phyloP scores from a whole-genome alignment of 2,113 vertebrate genomes.

The Anhinga anhinga region DNA sequence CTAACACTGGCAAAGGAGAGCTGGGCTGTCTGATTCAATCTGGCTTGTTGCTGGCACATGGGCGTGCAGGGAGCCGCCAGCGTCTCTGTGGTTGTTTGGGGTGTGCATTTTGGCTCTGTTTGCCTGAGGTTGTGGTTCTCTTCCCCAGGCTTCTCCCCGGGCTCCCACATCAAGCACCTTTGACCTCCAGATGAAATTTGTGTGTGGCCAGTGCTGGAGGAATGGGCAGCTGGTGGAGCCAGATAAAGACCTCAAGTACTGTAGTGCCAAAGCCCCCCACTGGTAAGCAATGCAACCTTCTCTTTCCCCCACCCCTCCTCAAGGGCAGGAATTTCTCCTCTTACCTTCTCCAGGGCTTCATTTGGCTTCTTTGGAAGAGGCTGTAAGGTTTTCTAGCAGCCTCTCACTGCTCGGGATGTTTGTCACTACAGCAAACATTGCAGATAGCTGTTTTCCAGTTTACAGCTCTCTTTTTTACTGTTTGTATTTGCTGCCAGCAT shows the following conservation, averaged over 20 bases:
- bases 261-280: slow-evolving; percentile 89
- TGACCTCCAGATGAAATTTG: slow-evolving; percentile 91
- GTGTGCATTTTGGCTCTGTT: not conserved
- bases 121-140: not conserved
- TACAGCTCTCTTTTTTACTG: not conserved
- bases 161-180: slow-evolving; percentile 71
- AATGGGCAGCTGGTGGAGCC: slow-evolving; percentile 86
- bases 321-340: not conserved
- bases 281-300: slow-evolving; percentile 71
- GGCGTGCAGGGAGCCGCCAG: accelerated
- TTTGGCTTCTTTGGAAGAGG: not conserved
- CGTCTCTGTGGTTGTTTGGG: not conserved
- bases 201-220: slow-evolving; percentile 88
- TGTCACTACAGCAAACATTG: not conserved
- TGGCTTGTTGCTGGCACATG: accelerated
- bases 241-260: slow-evolving; percentile 89
- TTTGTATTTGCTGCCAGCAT: not conserved
- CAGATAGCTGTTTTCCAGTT: not conserved
- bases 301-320: not conserved
- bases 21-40: not conserved
- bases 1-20: not conserved
- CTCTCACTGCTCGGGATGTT: not conserved
- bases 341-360: not conserved
- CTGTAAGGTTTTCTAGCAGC: not conserved
- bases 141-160: slow-evolving; percentile 63